These are phyloP conservation scores for Philereme transversata DNA, from an alignment of 2,888 invertebrate genomes.

Conservation along the genomic window DNA sequence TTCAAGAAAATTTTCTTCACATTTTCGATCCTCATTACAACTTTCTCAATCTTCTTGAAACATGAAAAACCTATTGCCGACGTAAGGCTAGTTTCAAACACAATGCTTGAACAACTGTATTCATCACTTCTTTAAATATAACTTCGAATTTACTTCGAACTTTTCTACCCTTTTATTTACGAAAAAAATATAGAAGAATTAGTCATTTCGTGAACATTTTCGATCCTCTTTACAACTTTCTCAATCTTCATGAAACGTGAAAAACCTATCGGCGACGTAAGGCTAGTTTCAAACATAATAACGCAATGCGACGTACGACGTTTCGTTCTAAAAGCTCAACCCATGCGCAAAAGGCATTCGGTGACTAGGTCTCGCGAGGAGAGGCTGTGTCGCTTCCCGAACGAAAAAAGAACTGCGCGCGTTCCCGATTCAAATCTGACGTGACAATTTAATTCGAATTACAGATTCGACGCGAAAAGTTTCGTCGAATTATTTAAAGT, in stretches of 20 bases:
- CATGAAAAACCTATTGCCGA: conserved; percentile 40
- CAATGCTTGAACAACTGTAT: conserved; percentile 19
- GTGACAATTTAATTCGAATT: conserved; percentile 13
- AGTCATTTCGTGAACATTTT: not conserved
- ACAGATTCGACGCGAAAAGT: conserved; percentile 14
- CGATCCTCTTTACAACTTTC: conserved; percentile 30
- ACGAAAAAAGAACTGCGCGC: conserved; percentile 6
- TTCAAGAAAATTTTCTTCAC: not conserved
- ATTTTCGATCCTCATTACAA: conserved; percentile 29
- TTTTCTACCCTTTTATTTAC: too few relatives aligned
- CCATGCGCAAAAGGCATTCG: conserved; percentile 80
- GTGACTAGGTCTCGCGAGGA: conserved; percentile 39
- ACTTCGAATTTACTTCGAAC: too few relatives aligned
- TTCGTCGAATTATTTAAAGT: conserved; percentile 1
- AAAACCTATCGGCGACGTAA: conserved; percentile 47
- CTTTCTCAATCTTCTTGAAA: conserved; percentile 29
- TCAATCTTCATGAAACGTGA: conserved; percentile 29
- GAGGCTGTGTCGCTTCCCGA: conserved; percentile 34
- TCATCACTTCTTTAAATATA: too few relatives aligned
- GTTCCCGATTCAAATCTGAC: conserved; percentile 12
- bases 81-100: conserved; percentile 60
- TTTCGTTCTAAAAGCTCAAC: conserved; percentile 59
- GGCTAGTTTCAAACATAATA: conserved; percentile 63
- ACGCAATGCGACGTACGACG: conserved; percentile 81
- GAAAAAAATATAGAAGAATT: too few relatives aligned